These are phyloP conservation scores for Felis catus DNA, from an alignment of 2,113 vertebrate genomes.

Conservation along the genomic window F.catus_Fca126_mat1.0 CM031415.1:183217501-183218000, in stretches of 20 bases:
- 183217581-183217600: conserved; percentile 58
- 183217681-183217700: not conserved
- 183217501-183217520: conserved; percentile 28
- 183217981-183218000: not conserved
- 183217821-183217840: not conserved
- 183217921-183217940: not conserved
- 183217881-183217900: not conserved
- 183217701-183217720: not conserved
- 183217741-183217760: not conserved
- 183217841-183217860: no score
- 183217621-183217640: conserved; percentile 13
- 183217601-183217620: conserved; percentile 33
- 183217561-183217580: conserved; percentile 63
- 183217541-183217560: conserved; percentile 51
- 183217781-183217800: not conserved
- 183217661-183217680: not conserved
- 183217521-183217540: conserved; percentile 54
- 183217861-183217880: not conserved
- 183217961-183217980: not conserved
- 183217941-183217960: not conserved
- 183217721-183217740: no score
- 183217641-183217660: not conserved
- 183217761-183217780: not conserved
- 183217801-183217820: not conserved
- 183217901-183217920: not conserved